phyloP scores from a whole-genome alignment of 2,888 invertebrate species.

The Helicoverpa assulta region DNA sequence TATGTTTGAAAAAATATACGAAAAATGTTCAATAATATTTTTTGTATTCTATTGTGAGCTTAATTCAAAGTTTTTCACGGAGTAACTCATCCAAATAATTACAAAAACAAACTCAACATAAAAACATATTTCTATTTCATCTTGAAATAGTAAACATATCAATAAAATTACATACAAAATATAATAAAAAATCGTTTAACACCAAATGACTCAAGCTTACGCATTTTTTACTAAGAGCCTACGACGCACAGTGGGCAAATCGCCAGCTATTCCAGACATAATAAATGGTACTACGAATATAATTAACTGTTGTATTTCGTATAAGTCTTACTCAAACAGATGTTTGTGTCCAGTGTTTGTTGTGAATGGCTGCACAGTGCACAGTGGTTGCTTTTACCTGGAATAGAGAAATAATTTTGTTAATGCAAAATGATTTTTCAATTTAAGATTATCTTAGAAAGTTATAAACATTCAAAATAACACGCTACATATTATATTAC shows the following conservation, averaged over 20 bases:
- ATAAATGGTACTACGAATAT: slow-evolving; percentile 77
- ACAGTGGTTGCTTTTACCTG: slow-evolving; percentile 69
- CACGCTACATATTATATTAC: too few species aligned
- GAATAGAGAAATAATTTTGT: slow-evolving; percentile 65
- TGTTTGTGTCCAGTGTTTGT: slow-evolving; percentile 55
- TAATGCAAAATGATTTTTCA: background rate
- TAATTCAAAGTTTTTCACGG: too few species aligned
- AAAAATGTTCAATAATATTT: too few species aligned
- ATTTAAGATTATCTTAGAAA: too few species aligned
- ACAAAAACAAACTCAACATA: too few species aligned
- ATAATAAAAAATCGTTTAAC: slow-evolving; percentile 11
- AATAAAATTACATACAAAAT: slow-evolving; percentile 1
- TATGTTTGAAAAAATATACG: background rate
- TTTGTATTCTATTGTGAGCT: too few species aligned
- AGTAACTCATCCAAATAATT: background rate
- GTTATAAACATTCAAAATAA: too few species aligned
- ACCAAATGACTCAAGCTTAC: slow-evolving; percentile 10
- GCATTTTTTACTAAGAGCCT: slow-evolving; percentile 39
- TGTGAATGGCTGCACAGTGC: slow-evolving; percentile 22
- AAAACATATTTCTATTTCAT: too few species aligned
- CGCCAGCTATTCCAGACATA: slow-evolving; percentile 75
- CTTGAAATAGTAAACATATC: background rate
- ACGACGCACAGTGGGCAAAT: slow-evolving; percentile 74
- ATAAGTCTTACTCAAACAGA: slow-evolving; percentile 58
- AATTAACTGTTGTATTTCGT: slow-evolving; percentile 70